Conservation (phyloP, 2,797 vertebrate species). For the Vipera latastei region DNA sequence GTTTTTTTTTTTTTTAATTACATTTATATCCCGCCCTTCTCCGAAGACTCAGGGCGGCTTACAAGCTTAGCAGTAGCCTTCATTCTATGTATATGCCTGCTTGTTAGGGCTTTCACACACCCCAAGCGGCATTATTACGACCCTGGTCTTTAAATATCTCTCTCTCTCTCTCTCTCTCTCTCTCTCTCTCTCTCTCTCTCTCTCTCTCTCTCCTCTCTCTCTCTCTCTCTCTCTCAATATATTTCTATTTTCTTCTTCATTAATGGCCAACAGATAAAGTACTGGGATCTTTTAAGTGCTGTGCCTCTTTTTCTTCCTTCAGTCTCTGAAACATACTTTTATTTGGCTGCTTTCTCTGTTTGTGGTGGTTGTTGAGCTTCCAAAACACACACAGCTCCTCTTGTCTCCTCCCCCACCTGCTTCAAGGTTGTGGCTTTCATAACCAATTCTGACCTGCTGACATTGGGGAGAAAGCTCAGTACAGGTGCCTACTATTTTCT, state of each 20-base stretch:
- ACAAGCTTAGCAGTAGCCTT: too few species aligned
- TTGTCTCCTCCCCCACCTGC: neutral
- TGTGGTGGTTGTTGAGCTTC: neutral
- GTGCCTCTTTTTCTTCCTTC: neutral
- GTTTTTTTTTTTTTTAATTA: too few species aligned
- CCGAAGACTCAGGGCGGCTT: too few species aligned
- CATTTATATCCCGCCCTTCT: too few species aligned
- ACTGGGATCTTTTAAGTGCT: neutral
- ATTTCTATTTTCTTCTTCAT: neutral
- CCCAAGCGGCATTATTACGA: too few species aligned
- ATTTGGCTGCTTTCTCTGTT: neutral
- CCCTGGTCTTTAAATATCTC: neutral
- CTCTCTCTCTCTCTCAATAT: neutral
- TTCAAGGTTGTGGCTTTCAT: neutral
- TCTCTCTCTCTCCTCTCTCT: neutral
- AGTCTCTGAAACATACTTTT: neutral
- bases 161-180: neutral
- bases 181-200: neutral
- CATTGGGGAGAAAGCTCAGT: neutral
- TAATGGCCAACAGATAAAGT: neutral
- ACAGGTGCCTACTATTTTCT: neutral
- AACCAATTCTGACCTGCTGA: neutral
- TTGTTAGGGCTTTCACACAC: too few species aligned
- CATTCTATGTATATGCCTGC: too few species aligned
- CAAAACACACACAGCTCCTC: neutral